Base-by-base conservation (phyloP, 2,113 vertebrate genomes). In the Channa maculata region DNA sequence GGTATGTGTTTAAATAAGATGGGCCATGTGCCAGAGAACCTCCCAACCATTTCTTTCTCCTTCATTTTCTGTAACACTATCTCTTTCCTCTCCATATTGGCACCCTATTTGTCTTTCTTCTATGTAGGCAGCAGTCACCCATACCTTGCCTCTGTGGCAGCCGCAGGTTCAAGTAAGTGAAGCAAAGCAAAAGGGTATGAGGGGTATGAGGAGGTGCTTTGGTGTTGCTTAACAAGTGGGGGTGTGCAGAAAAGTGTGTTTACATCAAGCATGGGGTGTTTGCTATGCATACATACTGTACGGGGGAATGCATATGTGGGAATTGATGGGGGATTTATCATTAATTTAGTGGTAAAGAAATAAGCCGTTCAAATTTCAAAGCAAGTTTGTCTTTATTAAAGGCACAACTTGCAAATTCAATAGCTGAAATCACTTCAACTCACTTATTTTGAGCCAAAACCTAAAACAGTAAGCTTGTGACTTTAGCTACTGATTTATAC, bases 151-250 rank as follows among this genome's bases (percentile, higher is more conserved):
- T 94, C 95, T 53, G 89, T 95, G 81, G 89, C 95, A 74, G 92
- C 93, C 69, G 71, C 91, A 57, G 89, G 80, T 75, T 92, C 96
- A 92, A 95, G 96, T 97, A 96, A 96, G 96, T 97, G 72, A 51
- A 84, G 68, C 75, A 64, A 62, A 59, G 55, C 24, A 34, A 59
- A 10, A 39, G 50, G 45, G 38, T 34, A 71, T 48, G 46, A 15
- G 53, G 58, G 67, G 70, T 78, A 74, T 85, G 71, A 59, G 4
- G 52, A 33, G 43, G 7, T 52, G 43, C 8, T 2, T 34, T 12
- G 61, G 37, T 82, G 75, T 43, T 65, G 51, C 8, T 66, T 74
- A 51, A n/a, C 64, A 63, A 24, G 24, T 44, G 13, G 58, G 59
- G 58, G 76, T 70, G 48, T 13, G 24, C 60, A 15, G 45, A 38